phyloP scores from a whole-genome alignment of 2,888 invertebrate genomes.

The Neoitamus cyanurus region DNA sequence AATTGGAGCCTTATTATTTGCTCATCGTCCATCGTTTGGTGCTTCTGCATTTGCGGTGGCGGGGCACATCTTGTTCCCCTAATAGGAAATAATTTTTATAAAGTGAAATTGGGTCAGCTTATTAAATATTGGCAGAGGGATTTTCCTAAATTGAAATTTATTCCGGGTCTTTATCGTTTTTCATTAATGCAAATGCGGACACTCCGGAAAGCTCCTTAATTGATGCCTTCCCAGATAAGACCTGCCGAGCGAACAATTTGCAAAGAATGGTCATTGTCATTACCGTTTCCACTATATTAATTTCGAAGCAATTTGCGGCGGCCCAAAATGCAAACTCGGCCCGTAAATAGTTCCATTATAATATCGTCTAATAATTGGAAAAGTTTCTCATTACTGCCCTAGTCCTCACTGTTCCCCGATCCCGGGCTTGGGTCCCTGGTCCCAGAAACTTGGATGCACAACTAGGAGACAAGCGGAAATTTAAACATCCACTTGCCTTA shows the following conservation, averaged over 20 bases:
- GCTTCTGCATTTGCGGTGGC: background rate
- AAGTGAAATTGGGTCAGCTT: background rate
- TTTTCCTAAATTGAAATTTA: background rate
- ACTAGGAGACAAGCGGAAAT: conserved; percentile 25
- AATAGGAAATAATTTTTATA: background rate
- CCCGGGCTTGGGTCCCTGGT: background rate
- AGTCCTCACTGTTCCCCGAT: background rate
- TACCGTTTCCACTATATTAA: background rate
- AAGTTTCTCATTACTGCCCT: conserved; percentile 14
- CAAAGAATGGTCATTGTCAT: background rate
- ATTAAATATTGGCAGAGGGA: background rate
- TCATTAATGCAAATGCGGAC: conserved; percentile 1
- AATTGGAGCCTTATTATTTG: background rate
- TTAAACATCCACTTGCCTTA: conserved; percentile 15
- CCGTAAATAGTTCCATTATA: conserved; percentile 18
- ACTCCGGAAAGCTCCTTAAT: background rate
- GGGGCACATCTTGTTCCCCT: background rate
- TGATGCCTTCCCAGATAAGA: background rate
- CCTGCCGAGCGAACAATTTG: background rate
- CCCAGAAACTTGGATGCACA: background rate
- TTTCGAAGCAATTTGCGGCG: background rate
- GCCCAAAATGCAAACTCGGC: background rate
- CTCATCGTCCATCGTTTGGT: background rate
- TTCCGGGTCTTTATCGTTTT: background rate
- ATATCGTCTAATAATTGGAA: background rate